Conservation (phyloP, 1,140 invertebrate species). For the Radopholus similis region DNA sequence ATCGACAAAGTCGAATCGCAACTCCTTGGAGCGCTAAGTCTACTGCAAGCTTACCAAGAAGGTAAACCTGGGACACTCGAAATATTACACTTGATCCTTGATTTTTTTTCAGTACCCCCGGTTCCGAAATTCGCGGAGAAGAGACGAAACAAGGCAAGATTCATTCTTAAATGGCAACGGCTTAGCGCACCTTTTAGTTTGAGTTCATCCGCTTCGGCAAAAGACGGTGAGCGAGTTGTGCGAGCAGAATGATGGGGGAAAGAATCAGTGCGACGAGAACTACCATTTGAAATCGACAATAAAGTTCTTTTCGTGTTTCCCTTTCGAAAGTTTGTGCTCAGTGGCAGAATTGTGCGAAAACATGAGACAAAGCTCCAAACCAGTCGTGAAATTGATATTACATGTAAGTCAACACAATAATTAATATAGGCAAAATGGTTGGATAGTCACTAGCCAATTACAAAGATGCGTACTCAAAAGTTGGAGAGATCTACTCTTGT, state of each 20-base stretch:
- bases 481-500: not conserved
- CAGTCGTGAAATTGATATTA: no score
- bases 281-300: constrained; percentile 6
- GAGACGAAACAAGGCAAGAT: constrained; percentile 43
- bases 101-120: constrained; percentile 21
- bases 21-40: not conserved
- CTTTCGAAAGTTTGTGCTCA: no score
- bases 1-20: constrained; percentile 21
- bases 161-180: no score
- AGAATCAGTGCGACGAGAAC: not conserved
- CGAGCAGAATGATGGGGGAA: not conserved
- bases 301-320: not conserved
- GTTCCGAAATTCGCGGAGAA: constrained; percentile 43
- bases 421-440: constrained; percentile 3
- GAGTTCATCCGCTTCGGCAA: constrained; percentile 48
- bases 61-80: constrained; percentile 9
- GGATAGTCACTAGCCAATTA: not conserved
- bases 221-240: not conserved
- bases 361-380: no score
- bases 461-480: not conserved
- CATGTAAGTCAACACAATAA: no score
- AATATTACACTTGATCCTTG: constrained; percentile 1
- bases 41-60: constrained; percentile 31
- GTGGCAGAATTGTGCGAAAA: no score
- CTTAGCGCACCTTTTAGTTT: no score